Conservation (phyloP, 2,113 vertebrate species). For the Arothron firmamentum region DNA sequence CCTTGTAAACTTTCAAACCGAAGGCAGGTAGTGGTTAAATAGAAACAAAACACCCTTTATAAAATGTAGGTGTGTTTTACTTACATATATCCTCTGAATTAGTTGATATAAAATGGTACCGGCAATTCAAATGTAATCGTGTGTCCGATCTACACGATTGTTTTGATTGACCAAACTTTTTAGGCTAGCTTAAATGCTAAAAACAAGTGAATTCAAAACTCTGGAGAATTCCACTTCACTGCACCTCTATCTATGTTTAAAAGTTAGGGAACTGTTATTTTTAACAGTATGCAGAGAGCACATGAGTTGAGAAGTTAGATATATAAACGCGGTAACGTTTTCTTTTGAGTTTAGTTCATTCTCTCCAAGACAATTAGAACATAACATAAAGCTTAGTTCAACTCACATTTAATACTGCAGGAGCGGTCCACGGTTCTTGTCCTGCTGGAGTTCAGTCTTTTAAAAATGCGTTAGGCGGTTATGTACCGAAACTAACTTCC, state of each 20-base stretch:
- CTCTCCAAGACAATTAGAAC: not conserved
- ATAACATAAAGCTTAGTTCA: slow-evolving; percentile 26
- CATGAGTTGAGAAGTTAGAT: not conserved
- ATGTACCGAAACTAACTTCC: slow-evolving; percentile 6
- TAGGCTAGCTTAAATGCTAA: slow-evolving; percentile 42
- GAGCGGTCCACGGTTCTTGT: slow-evolving; percentile 1
- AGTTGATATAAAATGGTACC: not conserved
- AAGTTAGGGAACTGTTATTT: too few relatives aligned
- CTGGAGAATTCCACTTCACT: not conserved
- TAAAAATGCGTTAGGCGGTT: not conserved
- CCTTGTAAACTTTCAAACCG: too few relatives aligned
- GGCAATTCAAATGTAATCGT: too few relatives aligned
- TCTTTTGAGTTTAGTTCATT: not conserved
- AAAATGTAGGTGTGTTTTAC: not conserved
- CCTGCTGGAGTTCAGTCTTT: not conserved
- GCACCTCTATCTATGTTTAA: too few relatives aligned
- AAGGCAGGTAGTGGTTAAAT: too few relatives aligned
- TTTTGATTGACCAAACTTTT: too few relatives aligned
- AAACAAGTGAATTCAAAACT: slow-evolving; percentile 41
- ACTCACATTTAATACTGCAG: slow-evolving; percentile 38
- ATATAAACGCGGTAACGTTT: not conserved
- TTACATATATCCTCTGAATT: not conserved
- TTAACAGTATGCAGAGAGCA: too few relatives aligned
- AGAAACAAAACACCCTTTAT: too few relatives aligned
- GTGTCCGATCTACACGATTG: too few relatives aligned